These are phyloP conservation scores for Eupithecia centaureata DNA, from an alignment of 2,888 invertebrate genomes.

Conservation along the genomic window DNA sequence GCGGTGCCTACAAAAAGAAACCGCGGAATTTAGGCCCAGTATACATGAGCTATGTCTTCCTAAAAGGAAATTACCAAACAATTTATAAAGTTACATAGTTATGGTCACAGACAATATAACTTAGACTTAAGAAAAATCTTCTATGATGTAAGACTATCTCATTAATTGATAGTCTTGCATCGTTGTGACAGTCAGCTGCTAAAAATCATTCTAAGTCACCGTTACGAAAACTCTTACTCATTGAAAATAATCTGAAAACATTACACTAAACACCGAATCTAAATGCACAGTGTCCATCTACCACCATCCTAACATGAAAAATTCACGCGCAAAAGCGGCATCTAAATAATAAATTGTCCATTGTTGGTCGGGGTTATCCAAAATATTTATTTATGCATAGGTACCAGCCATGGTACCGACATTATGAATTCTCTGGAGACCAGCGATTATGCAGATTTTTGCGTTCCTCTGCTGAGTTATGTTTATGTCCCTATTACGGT, in stretches of 20 bases:
- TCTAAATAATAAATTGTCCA: conserved; percentile 82
- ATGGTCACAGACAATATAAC: too few relatives aligned
- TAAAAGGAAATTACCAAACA: neutral
- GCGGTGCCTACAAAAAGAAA: conserved; percentile 52
- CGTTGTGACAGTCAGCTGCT: too few relatives aligned
- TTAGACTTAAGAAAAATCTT: too few relatives aligned
- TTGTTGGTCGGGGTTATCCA: conserved; percentile 70
- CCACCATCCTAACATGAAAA: conserved; percentile 60
- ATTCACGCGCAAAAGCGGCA: conserved; percentile 64
- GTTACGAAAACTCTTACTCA: too few relatives aligned
- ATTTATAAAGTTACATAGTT: too few relatives aligned
- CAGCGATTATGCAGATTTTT: conserved; percentile 72
- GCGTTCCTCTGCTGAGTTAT: conserved; percentile 48
- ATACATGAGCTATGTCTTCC: conserved; percentile 5
- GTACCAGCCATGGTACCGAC: conserved; percentile 45
- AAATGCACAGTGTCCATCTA: conserved; percentile 9
- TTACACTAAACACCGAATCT: neutral
- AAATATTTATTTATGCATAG: conserved; percentile 76
- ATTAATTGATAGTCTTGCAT: too few relatives aligned
- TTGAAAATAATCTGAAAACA: neutral
- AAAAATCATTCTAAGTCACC: too few relatives aligned
- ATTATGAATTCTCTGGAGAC: conserved; percentile 74
- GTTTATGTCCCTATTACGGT: conserved; percentile 51
- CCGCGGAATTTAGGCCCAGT: conserved; percentile 55
- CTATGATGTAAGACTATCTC: too few relatives aligned